phyloP scores from a whole-genome alignment of 2,113 vertebrate genomes.

The Phycodurus eques region DNA sequence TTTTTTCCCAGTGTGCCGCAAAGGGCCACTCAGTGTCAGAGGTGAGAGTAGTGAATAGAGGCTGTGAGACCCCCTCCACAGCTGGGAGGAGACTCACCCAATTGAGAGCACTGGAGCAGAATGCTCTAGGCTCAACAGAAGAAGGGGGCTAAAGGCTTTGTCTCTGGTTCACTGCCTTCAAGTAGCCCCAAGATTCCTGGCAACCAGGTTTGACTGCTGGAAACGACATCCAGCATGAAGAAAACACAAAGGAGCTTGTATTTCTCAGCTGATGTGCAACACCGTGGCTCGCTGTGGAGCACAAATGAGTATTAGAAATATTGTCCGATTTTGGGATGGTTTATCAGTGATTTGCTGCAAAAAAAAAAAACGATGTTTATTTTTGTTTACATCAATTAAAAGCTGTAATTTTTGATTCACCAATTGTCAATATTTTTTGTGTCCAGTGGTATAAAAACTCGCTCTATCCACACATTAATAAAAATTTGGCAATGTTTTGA shows the following conservation, averaged over 20 bases:
- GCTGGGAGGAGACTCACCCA: constrained; percentile 36
- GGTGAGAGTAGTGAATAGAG: constrained; percentile 66
- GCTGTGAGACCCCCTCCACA: constrained; percentile 39
- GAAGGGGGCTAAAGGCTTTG: constrained; percentile 62
- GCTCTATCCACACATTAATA: constrained; percentile 24
- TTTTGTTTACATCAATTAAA: neutral
- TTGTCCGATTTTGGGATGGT: neutral
- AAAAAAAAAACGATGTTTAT: neutral
- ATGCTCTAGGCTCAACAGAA: constrained; percentile 44
- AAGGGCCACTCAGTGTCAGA: constrained; percentile 60
- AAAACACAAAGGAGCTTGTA: constrained; percentile 52
- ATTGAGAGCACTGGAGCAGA: constrained; percentile 56
- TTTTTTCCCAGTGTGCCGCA: constrained; percentile 55
- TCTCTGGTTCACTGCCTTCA: constrained; percentile 61
- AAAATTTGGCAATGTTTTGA: constrained; percentile 40
- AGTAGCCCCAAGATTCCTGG: constrained; percentile 60
- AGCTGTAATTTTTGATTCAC: neutral
- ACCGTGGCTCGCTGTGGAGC: constrained; percentile 26
- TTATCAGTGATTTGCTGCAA: neutral
- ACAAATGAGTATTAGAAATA: constrained; percentile 8
- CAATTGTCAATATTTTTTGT: constrained; percentile 11
- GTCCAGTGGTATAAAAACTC: constrained; percentile 13
- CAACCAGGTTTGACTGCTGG: constrained; percentile 53
- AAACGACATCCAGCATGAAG: constrained; percentile 28
- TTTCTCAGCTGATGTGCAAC: constrained; percentile 61